Base-by-base conservation (phyloP, 2,113 vertebrate genomes). In the Stegastes partitus region DNA sequence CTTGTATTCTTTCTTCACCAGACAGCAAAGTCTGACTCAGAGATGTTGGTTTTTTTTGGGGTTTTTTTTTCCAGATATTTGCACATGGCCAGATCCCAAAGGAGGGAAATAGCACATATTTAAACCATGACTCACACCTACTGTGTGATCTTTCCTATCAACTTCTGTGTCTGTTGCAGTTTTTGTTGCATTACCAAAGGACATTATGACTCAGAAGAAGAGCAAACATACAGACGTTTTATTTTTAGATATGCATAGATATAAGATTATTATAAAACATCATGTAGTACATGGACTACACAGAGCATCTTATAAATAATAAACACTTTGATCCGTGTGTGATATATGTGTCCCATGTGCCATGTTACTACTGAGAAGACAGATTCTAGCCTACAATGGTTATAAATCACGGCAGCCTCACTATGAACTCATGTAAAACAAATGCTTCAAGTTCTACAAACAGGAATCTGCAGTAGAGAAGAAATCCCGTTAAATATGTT, bases 191-290 rank as follows among this genome's bases (percentile, higher is more conserved):
- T 79, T 83, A 69, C 62, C 51, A 67, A 51, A 75, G 44, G 59
- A 61, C 50, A 68, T 39, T 25, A 79, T 89, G 68, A 87, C 62
- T 87, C 78, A 87, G 79, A 85, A 51, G 55, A 69, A 72, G 50
- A 80, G 56, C 47, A 79, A 80, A 51, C 26, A 45, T 53, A 47
- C 49, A 68, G 54, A 79, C 57, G 56, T 77, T 69, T 64, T 83
- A 68, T 84, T 58, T 83, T 76, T 63, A 75, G 55, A 70, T 55
- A 25, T 63, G 64, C 57, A 82, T 62, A 16, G 1, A 37, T 73
- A 66, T 51, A 54, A 59, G 18, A 74, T 44, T 28, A 61, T 74
- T 53, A 69, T 45, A 54, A 84, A 67, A 26, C 25, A 59, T 42
- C 7, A 6, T 21, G 15, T 9, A 47, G 28, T 18, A n/a, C 28